Evolutionary conservation across 2,797 vertebrate species (phyloP), one percentile per base, ranked within the genome.

Genomic region (Notoglanidium macrostoma): DNA sequence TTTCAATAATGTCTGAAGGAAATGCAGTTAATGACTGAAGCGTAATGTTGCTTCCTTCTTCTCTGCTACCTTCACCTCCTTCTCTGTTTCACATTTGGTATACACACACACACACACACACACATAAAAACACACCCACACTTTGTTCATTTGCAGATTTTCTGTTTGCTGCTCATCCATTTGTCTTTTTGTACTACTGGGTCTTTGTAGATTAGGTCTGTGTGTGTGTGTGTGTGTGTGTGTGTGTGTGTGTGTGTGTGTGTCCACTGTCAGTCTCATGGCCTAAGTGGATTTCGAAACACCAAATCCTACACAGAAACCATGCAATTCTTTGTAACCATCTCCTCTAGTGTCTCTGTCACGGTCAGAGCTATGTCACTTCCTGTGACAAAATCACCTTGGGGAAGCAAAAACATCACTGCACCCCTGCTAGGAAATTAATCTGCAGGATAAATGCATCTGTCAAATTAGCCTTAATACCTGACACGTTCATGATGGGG

Each of bases 241-340:
- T 46, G 23, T 29, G 73, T 51, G 46, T 74, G 49, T 83, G 78
- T 77, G 68, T 90, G 76, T 76, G 49, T 32, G 73, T 76, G 49
- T 29, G 74, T 29, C 15, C 55, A 46, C 55, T 51, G 67, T 59
- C 35, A 80, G 76, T 73, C 83, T 78, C 88, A 90, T 87, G 74
- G 86, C 90, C 91, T 92, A 93, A 94, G 90, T 59, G 90, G 93
- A 93, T 94, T 94, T 91, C 86, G 85, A 90, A 83, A 86, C 89
- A 88, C 92, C 89, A 92, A 90, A 89, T 90, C 89, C 85, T 90
- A 89, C 88, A 85, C 87, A 87, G 88, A 90, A 91, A 90, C 86
- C 80, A 89, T 89, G 87, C 90, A 91, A 92, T 83, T 86, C 86
- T 91, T 88, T 91, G 87, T 90, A 88, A 88, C 89, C 72, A 54